These are phyloP conservation scores for Mus spretus DNA, from an alignment of 2,797 vertebrate species.

Conservation along the genomic window DNA sequence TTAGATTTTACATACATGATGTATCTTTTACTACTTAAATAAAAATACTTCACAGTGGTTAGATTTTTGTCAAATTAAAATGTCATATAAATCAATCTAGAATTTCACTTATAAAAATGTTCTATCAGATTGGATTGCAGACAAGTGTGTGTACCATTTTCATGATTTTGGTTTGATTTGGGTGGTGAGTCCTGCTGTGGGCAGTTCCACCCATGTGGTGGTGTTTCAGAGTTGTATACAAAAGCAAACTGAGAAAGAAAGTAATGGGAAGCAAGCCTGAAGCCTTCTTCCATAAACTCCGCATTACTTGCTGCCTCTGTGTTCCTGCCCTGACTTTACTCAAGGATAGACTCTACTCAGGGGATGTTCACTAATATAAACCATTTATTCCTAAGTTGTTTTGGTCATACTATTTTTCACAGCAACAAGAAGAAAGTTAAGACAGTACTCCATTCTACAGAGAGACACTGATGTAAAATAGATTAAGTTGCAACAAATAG, in stretches of 20 bases:
- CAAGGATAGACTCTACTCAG: neutral
- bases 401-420: neutral
- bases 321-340: neutral
- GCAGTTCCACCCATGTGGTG: neutral
- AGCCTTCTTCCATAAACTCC: neutral
- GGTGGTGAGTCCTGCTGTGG: too few relatives aligned
- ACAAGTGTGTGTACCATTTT: neutral
- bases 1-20: neutral
- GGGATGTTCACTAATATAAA: neutral
- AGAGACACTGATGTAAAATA: neutral
- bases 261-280: neutral
- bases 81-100: too few relatives aligned
- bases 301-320: neutral
- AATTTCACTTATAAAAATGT: neutral
- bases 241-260: neutral
- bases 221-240: neutral
- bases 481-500: neutral
- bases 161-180: neutral
- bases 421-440: neutral
- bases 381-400: neutral
- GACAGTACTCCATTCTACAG: neutral
- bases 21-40: neutral
- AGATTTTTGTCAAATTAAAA: neutral
- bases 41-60: too few relatives aligned
- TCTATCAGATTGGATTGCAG: neutral